Evolutionary conservation across 2,888 invertebrate species (phyloP).

Genomic region (Scelioninae gen. 2): DNA sequence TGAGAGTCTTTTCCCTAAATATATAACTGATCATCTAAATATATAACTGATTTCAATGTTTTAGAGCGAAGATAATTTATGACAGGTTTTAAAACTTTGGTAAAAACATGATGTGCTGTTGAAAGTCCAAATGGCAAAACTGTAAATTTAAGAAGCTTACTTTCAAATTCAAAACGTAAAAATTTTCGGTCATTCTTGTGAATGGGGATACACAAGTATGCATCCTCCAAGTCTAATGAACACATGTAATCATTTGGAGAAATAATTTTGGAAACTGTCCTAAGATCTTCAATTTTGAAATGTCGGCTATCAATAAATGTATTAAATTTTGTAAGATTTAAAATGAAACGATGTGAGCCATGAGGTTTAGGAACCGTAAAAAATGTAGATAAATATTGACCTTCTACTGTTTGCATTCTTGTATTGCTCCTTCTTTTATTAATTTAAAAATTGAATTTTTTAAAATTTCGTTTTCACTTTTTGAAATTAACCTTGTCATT

Average conservation of each 20-base stretch:
- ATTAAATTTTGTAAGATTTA: conserved; percentile 51
- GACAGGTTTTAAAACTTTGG: too few species aligned
- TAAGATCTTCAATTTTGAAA: conserved; percentile 52
- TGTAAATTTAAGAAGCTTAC: conserved; percentile 52
- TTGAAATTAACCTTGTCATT: too few species aligned
- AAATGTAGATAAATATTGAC: too few species aligned
- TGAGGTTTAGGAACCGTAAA: conserved; percentile 46
- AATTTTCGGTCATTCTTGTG: conserved; percentile 53
- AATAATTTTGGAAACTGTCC: conserved; percentile 38
- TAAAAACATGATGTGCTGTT: conserved; percentile 48
- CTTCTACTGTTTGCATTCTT: too few species aligned
- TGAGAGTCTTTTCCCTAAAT: too few species aligned
- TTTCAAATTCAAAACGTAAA: conserved; percentile 56
- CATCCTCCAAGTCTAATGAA: conserved; percentile 50
- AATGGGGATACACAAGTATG: conserved; percentile 53
- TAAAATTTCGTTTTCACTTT: too few species aligned
- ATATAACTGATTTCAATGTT: too few species aligned
- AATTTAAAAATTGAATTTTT: too few species aligned
- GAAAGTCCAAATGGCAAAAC: conserved; percentile 59
- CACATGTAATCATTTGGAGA: too few species aligned
- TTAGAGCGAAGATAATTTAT: too few species aligned
- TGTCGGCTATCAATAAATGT: conserved; percentile 37
- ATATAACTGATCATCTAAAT: too few species aligned
- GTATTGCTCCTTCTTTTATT: too few species aligned
- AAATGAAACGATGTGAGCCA: conserved; percentile 39